Evolutionary conservation across 2,113 vertebrate genomes (phyloP).

Genomic region (Ciconia boyciana): DNA sequence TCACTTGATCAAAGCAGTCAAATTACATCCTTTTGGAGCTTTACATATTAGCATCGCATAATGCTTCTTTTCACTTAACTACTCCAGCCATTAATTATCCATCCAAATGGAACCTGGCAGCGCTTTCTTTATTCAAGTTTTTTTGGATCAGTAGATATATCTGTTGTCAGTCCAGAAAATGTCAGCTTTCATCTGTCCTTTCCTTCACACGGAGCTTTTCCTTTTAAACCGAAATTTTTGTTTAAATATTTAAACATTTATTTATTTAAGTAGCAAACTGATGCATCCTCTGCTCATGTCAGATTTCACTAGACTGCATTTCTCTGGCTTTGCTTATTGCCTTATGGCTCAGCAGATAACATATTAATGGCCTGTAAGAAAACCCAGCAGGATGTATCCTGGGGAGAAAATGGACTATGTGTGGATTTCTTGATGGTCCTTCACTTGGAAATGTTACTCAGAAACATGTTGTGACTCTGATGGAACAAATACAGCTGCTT

Average conservation of each 20-base stretch:
- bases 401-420: background rate
- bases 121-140: background rate
- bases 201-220: background rate
- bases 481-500: background rate
- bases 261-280: background rate
- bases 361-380: background rate
- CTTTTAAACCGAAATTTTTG: background rate
- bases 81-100: background rate
- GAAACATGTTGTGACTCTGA: background rate
- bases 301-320: background rate
- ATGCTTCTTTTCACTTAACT: slow-evolving; percentile 43
- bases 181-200: slow-evolving; percentile 29
- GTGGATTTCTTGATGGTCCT: background rate
- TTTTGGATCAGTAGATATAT: slow-evolving; percentile 6
- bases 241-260: slow-evolving; percentile 29
- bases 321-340: background rate
- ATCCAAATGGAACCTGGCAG: slow-evolving; percentile 23
- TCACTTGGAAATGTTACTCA: background rate
- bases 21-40: background rate
- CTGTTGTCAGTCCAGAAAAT: slow-evolving; percentile 12
- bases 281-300: background rate
- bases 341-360: background rate
- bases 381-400: background rate
- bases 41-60: background rate
- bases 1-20: background rate